Conservation (phyloP, 2,888 invertebrate genomes). For the Hydraecia micacea region DNA sequence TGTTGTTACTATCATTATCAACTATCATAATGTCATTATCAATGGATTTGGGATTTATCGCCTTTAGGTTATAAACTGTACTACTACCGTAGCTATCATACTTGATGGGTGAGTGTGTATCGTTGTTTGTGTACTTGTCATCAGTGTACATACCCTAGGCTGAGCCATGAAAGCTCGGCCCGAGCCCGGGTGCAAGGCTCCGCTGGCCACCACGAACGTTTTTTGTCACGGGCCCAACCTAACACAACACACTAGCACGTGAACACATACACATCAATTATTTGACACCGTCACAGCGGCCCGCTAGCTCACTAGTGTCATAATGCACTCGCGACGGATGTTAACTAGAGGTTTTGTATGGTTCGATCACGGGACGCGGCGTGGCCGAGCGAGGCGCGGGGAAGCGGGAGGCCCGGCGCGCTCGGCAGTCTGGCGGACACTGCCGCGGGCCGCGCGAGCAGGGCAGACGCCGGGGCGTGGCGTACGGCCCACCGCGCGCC, state of each 20-base stretch:
- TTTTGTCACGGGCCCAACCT: slow-evolving; percentile 87
- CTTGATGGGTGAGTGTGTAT: slow-evolving; percentile 60
- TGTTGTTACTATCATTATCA: slow-evolving; percentile 71
- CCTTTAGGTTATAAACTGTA: slow-evolving; percentile 69
- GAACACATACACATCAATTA: slow-evolving; percentile 88
- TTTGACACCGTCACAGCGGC: slow-evolving; percentile 89
- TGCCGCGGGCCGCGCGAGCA: slow-evolving; percentile 83
- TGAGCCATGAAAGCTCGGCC: slow-evolving; percentile 96
- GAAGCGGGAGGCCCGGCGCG: slow-evolving; percentile 90
- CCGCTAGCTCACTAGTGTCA: slow-evolving; percentile 90
- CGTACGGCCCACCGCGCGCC: slow-evolving; percentile 71
- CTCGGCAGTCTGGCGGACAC: slow-evolving; percentile 90
- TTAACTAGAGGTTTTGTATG: slow-evolving; percentile 77
- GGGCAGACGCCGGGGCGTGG: slow-evolving; percentile 83
- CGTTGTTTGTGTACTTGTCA: slow-evolving; percentile 65
- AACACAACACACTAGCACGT: slow-evolving; percentile 89
- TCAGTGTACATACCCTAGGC: slow-evolving; percentile 94
- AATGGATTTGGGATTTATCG: slow-evolving; percentile 65
- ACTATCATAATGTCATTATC: slow-evolving; percentile 71
- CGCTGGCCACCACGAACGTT: slow-evolving; percentile 90
- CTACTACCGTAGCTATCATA: slow-evolving; percentile 58
- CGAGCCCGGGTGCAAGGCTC: slow-evolving; percentile 91
- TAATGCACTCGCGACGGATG: slow-evolving; percentile 89
- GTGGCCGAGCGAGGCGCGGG: slow-evolving; percentile 90
- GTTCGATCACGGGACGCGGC: slow-evolving; percentile 84